Percentiles rank a stretch among this genome's conserved stretches.
These are phyloP conservation scores for Taeniopygia guttata DNA, from an alignment of 2,797 vertebrate genomes.

Conservation along the genomic window DNA sequence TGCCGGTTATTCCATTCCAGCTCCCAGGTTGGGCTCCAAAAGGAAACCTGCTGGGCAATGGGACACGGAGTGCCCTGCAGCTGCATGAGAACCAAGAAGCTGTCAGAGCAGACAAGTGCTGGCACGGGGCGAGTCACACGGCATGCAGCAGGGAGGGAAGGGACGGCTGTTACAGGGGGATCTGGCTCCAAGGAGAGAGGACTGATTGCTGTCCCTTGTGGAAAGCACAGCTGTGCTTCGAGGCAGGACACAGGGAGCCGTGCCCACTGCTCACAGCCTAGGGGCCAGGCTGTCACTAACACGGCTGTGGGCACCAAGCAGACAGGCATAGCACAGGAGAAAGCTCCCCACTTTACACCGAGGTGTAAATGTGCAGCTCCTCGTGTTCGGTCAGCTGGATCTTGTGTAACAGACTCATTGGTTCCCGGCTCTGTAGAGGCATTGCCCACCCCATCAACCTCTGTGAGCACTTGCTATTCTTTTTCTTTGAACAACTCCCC, in stretches of 20 bases:
- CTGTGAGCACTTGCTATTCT: rapidly evolving
- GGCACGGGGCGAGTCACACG: rapidly evolving
- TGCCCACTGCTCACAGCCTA: background rate
- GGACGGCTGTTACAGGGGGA: rapidly evolving
- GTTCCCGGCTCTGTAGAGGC: background rate
- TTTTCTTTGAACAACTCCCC: background rate
- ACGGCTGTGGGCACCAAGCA: background rate
- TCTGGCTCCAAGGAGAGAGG: background rate
- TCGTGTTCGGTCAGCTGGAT: background rate
- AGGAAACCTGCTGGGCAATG: background rate
- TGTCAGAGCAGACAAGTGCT: rapidly evolving
- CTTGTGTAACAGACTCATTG: rapidly evolving
- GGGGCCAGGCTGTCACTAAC: background rate
- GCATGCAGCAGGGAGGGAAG: background rate
- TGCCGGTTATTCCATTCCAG: background rate
- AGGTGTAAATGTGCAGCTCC: background rate
- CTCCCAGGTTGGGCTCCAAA: background rate
- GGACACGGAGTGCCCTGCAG: rapidly evolving
- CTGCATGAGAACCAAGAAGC: background rate
- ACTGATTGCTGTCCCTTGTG: rapidly evolving
- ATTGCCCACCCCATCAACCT: rapidly evolving
- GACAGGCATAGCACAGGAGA: background rate
- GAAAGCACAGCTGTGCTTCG: background rate
- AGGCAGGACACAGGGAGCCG: background rate
- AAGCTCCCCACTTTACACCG: background rate